Evolutionary conservation across 2,888 invertebrate genomes (phyloP).

Genomic region (Gastrophysa polygoni): DNA sequence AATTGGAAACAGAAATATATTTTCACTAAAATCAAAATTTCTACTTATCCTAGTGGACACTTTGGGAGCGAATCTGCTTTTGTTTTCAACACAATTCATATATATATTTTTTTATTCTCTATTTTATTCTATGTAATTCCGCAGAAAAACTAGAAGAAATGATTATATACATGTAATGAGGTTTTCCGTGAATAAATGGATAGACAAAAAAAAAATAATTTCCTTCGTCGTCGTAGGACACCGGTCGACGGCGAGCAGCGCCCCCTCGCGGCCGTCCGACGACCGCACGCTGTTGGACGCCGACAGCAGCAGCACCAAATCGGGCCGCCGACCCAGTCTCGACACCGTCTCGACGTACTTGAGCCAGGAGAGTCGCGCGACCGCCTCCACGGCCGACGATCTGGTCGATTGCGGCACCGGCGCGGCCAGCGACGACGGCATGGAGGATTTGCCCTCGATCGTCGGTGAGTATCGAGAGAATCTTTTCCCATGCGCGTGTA

Average conservation of each 20-base stretch:
- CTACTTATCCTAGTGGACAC: too few relatives aligned
- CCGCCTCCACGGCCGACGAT: slow-evolving; percentile 55
- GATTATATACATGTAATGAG: too few relatives aligned
- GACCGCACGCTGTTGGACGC: slow-evolving; percentile 62
- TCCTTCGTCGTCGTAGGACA: too few relatives aligned
- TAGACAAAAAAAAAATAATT: too few relatives aligned
- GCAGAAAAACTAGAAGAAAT: too few relatives aligned
- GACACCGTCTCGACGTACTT: slow-evolving; percentile 90
- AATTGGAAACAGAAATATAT: too few relatives aligned
- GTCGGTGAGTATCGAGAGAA: slow-evolving; percentile 47
- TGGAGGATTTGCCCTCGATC: slow-evolving; percentile 50
- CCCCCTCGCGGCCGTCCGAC: slow-evolving; percentile 46
- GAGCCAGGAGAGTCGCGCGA: slow-evolving; percentile 74
- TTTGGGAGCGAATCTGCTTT: too few relatives aligned
- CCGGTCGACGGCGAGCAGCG: slow-evolving; percentile 50
- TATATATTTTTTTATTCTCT: too few relatives aligned
- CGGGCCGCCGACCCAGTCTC: slow-evolving; percentile 79
- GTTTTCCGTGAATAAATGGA: too few relatives aligned
- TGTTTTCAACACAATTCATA: too few relatives aligned
- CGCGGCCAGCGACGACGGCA: slow-evolving; percentile 52
- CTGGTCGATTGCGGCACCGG: slow-evolving; percentile 53
- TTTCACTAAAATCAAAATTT: too few relatives aligned
- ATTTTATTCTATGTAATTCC: too few relatives aligned
- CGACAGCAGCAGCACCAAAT: slow-evolving; percentile 76
- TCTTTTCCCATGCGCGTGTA: not conserved